phyloP scores from a whole-genome alignment of 2,888 invertebrate species.

The Patella depressa region DNA sequence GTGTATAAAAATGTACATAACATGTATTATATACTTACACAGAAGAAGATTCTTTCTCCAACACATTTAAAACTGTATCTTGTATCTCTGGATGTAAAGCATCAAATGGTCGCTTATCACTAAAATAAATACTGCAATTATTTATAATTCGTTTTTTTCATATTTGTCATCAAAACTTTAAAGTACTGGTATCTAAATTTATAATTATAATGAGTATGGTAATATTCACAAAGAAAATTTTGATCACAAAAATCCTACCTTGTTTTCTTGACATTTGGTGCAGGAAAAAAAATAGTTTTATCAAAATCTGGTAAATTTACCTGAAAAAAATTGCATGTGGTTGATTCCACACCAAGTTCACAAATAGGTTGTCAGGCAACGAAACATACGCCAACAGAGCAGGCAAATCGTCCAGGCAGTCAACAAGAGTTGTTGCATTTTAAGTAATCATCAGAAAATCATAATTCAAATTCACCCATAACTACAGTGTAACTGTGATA shows the following conservation, averaged over 20 bases:
- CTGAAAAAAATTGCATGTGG: conserved; percentile 45
- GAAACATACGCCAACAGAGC: no score
- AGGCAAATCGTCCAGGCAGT: no score
- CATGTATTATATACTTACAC: conserved; percentile 47
- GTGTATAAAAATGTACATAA: background rate
- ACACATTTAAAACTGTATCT: conserved; percentile 63
- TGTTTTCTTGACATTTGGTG: conserved; percentile 43
- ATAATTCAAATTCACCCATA: no score
- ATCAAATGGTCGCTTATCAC: conserved; percentile 45
- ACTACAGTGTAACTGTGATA: no score
- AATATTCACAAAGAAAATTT: conserved; percentile 14
- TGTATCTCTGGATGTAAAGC: conserved; percentile 66
- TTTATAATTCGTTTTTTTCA: background rate
- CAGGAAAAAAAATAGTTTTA: conserved; percentile 75
- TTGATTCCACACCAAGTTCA: no score
- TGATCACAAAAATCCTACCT: conserved; percentile 31
- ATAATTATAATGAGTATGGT: background rate
- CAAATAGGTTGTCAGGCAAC: no score
- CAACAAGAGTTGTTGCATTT: no score
- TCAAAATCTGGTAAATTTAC: conserved; percentile 78
- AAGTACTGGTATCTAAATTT: background rate
- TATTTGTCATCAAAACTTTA: background rate
- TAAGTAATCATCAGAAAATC: no score
- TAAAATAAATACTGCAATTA: no score
- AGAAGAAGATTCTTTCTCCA: conserved; percentile 67